Evolutionary conservation across 2,797 vertebrate genomes (phyloP).

Genomic region (Catostomus latipinnis): DNA sequence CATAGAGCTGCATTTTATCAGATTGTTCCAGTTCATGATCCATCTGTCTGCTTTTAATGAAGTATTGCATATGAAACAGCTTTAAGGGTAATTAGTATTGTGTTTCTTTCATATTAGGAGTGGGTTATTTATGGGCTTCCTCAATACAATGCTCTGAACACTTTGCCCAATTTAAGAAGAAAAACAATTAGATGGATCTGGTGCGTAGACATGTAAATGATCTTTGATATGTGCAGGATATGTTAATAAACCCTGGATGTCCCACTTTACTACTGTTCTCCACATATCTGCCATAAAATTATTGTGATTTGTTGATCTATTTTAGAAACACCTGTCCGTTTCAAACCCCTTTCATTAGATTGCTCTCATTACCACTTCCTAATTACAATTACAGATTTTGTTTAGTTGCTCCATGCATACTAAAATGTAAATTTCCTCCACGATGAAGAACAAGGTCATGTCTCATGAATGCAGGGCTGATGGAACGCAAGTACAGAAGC

Average conservation of each 20-base stretch:
- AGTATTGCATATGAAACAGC: neutral
- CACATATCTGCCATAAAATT: neutral
- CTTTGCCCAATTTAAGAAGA: neutral
- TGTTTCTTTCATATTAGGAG: neutral
- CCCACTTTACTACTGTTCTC: neutral
- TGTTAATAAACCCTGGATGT: constrained; percentile 30
- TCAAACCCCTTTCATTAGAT: constrained; percentile 17
- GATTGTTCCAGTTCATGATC: neutral
- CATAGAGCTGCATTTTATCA: neutral
- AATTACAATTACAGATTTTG: constrained; percentile 61
- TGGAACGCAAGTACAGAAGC: constrained; percentile 24
- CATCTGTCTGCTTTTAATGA: neutral
- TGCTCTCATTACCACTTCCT: constrained; percentile 36
- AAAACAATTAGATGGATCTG: neutral
- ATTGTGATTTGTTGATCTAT: constrained; percentile 24
- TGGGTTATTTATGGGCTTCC: neutral
- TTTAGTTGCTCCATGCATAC: constrained; percentile 49
- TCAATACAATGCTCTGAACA: neutral
- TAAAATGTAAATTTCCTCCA: constrained; percentile 32
- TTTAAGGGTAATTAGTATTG: neutral
- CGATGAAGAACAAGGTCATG: constrained; percentile 51
- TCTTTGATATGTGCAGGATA: constrained; percentile 27
- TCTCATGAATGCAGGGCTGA: constrained; percentile 36
- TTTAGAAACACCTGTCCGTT: constrained; percentile 10
- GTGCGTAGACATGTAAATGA: constrained; percentile 2